phyloP scores from a whole-genome alignment of 2,797 vertebrate species.

The Anguilla anguilla region DNA sequence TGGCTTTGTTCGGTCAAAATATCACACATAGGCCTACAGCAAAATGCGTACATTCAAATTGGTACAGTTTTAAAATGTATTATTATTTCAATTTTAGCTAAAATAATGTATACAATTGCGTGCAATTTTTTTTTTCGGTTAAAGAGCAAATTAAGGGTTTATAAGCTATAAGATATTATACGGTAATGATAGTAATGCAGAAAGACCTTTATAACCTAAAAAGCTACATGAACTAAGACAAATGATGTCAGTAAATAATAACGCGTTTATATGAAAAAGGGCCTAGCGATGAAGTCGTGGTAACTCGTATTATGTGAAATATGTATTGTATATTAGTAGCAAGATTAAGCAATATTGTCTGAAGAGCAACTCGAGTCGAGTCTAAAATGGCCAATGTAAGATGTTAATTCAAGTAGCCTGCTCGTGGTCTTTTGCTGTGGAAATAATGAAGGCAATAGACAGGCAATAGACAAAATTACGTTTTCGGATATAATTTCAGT shows the following conservation, averaged over 20 bases:
- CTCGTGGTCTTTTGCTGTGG: neutral
- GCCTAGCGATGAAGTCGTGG: neutral
- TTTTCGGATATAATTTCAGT: neutral
- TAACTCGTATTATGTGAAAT: neutral
- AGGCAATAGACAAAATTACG: neutral
- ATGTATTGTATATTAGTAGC: neutral
- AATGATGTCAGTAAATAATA: neutral
- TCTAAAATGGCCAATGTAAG: neutral
- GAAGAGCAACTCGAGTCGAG: neutral
- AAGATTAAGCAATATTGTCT: neutral
- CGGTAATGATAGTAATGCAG: neutral
- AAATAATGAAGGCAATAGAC: neutral
- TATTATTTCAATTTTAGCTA: neutral
- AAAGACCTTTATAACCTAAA: neutral
- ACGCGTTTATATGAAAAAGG: neutral
- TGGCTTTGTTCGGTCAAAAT: neutral
- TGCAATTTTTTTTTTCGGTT: neutral
- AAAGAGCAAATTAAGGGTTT: neutral
- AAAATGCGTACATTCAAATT: neutral
- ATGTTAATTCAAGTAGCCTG: neutral
- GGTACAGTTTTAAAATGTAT: neutral
- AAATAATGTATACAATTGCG: neutral
- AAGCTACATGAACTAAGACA: neutral
- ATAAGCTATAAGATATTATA: neutral
- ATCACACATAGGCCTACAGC: neutral